Evolutionary conservation across 1,140 invertebrate genomes (phyloP), one percentile per base, ranked within the genome.

Genomic region (Lerema accius): DNA sequence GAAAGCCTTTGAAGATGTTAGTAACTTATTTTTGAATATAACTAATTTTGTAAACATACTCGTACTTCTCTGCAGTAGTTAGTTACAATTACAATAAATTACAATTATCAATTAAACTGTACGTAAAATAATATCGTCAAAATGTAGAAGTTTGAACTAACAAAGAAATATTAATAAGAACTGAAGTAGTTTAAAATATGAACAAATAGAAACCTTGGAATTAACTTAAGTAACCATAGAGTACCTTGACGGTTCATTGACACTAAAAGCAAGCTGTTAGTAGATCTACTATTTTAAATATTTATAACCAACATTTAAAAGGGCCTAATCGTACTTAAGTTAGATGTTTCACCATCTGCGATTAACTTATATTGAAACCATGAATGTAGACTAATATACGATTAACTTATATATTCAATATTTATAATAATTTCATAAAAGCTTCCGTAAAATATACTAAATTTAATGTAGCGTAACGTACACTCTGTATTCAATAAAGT

Each of bases 221-320:
- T 13, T 51, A 56, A 28, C 39, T 28, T 56, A 43, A 19, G 42
- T 19, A n/a, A 43, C 53, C 53, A 56, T 56, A 56, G 26, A 42
- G 5, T 17, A 56, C 53, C 53, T 56, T 56, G 53, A 43, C 4
- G 10, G 53, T 32, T 56, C 40, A 43, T 43, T 56, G 51, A 56
- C 51, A 43, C 19, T 42, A 56, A 35, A 56, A 43, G 23, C 40
- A 14, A 45, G 17, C 5, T 23, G 19, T 23, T 23, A 23, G n/a
- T 15, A 15, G 48, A 7, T 37, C 19, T 46, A 26, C 23, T 55
- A 32, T 56, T 56, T 56, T 45, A 40, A 56, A 56, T 56, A 56
- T 56, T 43, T 56, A 39, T 56, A 45, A 43, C 40, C 14, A 42
- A 28, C 51, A 55, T 19, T 23, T 56, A 37, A 17, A 17, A 43